Conservation (phyloP, 2,888 invertebrate species). For the Lepeophtheirus nordmannii region DNA sequence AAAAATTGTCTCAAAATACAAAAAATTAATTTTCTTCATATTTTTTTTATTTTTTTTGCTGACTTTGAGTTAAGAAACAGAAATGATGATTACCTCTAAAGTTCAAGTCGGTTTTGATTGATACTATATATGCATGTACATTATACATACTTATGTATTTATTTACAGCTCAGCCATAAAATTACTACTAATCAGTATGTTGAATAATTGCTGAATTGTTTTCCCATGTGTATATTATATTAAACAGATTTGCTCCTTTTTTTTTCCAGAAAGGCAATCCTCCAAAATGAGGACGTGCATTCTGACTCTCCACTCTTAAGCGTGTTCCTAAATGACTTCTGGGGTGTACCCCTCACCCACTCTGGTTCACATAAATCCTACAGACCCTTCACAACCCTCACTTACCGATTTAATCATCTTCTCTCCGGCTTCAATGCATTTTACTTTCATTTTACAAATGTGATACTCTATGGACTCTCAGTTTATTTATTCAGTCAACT, state of each 20-base stretch:
- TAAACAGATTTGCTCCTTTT: conserved; percentile 29
- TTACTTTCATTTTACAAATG: conserved; percentile 46
- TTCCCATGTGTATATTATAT: no score
- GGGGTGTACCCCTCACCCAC: conserved; percentile 87
- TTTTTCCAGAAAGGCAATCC: conserved; percentile 73
- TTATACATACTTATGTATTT: no score
- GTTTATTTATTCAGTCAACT: conserved; percentile 37
- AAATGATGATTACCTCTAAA: no score
- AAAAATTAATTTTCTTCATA: no score
- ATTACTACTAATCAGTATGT: no score
- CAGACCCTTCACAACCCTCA: conserved; percentile 74
- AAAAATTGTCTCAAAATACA: no score
- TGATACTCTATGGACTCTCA: conserved; percentile 37
- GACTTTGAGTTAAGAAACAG: no score
- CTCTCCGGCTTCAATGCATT: conserved; percentile 30
- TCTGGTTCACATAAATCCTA: conserved; percentile 92
- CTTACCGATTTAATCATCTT: conserved; percentile 50
- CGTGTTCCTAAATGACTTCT: conserved; percentile 82
- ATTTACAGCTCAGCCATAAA: no score
- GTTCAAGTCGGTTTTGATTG: no score
- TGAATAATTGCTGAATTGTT: no score
- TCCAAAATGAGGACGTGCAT: conserved; percentile 80
- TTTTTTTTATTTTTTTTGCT: no score
- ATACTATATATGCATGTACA: no score
- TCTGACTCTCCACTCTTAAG: conserved; percentile 64